Percentiles rank a stretch among this genome's conserved stretches.
Conservation (phyloP, 2,888 invertebrate genomes). For the Amblyjoppa proteus region DNA sequence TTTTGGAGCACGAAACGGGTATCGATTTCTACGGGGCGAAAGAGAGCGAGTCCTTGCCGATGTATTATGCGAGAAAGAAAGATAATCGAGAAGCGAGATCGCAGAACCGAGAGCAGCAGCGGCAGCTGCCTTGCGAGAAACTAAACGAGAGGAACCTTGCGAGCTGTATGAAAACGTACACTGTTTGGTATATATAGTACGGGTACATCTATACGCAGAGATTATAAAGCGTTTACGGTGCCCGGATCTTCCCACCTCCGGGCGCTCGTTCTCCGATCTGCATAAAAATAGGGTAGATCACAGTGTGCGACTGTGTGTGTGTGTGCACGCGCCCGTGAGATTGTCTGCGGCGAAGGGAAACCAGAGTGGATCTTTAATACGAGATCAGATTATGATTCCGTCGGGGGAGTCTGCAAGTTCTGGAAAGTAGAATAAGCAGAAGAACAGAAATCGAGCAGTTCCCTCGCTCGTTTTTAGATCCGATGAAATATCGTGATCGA, state of each 20-base stretch:
- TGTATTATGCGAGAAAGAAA: slow-evolving; percentile 57
- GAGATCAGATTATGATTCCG: slow-evolving; percentile 83
- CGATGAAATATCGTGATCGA: slow-evolving; percentile 21
- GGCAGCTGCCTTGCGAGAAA: slow-evolving; percentile 80
- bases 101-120: slow-evolving; percentile 57
- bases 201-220: slow-evolving; percentile 72
- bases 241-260: slow-evolving; percentile 81
- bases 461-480: neutral
- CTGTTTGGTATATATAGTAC: slow-evolving; percentile 41
- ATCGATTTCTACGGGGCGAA: slow-evolving; percentile 50
- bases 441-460: slow-evolving; percentile 40
- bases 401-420: slow-evolving; percentile 76
- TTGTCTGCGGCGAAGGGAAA: slow-evolving; percentile 64
- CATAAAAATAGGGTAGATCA: slow-evolving; percentile 82
- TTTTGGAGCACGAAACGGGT: neutral
- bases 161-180: slow-evolving; percentile 65
- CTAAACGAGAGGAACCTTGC: slow-evolving; percentile 69
- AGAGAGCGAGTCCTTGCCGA: slow-evolving; percentile 60
- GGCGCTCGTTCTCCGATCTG: slow-evolving; percentile 82
- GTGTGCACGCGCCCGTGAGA: slow-evolving; percentile 54
- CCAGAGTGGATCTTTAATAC: slow-evolving; percentile 81
- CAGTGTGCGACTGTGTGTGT: slow-evolving; percentile 22
- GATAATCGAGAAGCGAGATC: slow-evolving; percentile 70
- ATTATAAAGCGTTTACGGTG: slow-evolving; percentile 83
- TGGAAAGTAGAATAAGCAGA: slow-evolving; percentile 40